A percentile compares a stretch with the other conserved stretches of the same genome.
phyloP scores from a whole-genome alignment of 2,888 invertebrate species.

The Conus canariensis region DNA sequence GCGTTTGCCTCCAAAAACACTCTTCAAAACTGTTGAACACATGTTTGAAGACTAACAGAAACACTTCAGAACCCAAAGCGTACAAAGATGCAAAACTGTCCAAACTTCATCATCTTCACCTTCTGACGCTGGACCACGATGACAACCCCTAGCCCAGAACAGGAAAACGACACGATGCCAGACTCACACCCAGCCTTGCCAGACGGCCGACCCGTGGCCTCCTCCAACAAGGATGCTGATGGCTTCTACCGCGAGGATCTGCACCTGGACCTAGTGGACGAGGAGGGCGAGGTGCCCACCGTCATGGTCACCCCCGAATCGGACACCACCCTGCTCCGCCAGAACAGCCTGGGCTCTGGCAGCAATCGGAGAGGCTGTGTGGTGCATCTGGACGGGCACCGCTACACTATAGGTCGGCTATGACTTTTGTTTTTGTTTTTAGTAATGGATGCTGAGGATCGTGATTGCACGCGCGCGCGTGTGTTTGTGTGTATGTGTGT shows the following conservation, averaged over 20 bases:
- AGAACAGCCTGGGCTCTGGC: constrained; percentile 56
- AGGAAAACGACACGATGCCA: not conserved
- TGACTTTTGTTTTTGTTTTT: not conserved
- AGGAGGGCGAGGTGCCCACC: constrained; percentile 32
- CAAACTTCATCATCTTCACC: no score
- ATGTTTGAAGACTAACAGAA: no score
- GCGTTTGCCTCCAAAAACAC: no score
- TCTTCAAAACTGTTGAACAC: no score
- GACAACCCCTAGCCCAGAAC: not conserved
- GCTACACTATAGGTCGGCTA: constrained; percentile 89
- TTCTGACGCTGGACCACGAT: not conserved
- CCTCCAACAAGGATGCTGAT: not conserved
- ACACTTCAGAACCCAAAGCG: no score
- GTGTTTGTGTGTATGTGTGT: no score
- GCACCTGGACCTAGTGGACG: not conserved
- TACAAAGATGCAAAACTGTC: no score
- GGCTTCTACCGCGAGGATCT: not conserved
- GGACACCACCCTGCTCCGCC: constrained; percentile 47
- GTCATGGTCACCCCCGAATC: constrained; percentile 39
- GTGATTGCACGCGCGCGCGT: no score
- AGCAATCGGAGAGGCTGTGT: constrained; percentile 82
- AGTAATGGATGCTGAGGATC: no score
- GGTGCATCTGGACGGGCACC: constrained; percentile 90
- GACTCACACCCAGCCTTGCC: not conserved
- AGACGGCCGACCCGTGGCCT: no score